A percentile compares a stretch with the other conserved stretches of the same genome.
Conservation (phyloP, 2,113 vertebrate genomes). For the Hydropotes inermis region DNA sequence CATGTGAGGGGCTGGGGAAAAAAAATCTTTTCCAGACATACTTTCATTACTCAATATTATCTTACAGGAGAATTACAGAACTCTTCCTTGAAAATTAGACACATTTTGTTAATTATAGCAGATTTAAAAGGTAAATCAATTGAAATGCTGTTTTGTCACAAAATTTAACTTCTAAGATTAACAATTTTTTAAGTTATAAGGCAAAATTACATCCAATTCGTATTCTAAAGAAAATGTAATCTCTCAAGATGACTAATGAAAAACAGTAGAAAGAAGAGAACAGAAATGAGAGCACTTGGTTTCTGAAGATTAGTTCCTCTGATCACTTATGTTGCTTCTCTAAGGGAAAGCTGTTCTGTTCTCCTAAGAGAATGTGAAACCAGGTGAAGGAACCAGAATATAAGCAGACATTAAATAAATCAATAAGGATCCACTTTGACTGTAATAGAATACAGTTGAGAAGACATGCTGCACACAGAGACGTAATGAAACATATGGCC, state of each 20-base stretch:
- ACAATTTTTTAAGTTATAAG: neutral
- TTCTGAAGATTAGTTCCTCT: neutral
- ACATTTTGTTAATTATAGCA: neutral
- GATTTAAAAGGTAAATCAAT: neutral
- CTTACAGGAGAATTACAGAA: neutral
- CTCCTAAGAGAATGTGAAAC: slow-evolving; percentile 2
- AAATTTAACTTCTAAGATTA: neutral
- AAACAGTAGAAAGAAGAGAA: slow-evolving; percentile 11
- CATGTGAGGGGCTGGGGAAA: neutral
- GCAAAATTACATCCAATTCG: neutral
- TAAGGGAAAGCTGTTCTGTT: slow-evolving; percentile 5
- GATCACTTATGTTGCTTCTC: neutral
- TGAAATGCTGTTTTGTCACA: neutral
- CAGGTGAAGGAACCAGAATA: neutral
- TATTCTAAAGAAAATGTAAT: neutral
- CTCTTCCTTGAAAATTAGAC: neutral
- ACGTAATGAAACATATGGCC: neutral
- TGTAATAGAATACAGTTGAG: neutral
- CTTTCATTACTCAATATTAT: neutral
- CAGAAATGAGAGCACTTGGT: neutral
- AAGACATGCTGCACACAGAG: neutral
- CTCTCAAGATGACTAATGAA: neutral
- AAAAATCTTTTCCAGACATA: neutral
- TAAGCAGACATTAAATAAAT: slow-evolving; percentile 5
- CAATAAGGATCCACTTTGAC: neutral